Percentiles rank a stretch among this genome's conserved stretches.
Evolutionary conservation across 1,140 invertebrate genomes (phyloP).

Genomic region (Rhysida immarginata): DNA sequence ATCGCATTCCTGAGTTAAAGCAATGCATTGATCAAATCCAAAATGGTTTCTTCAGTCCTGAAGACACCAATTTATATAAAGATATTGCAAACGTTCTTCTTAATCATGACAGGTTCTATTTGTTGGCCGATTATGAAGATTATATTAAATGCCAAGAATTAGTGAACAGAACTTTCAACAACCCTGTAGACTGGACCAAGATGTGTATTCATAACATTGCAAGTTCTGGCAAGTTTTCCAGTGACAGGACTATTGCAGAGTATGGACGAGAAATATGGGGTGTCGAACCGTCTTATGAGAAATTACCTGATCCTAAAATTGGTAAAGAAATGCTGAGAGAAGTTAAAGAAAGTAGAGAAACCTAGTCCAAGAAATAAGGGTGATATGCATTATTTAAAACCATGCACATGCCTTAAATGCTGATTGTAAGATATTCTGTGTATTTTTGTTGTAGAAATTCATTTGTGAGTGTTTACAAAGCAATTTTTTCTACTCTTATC

Average conservation of each 20-base stretch:
- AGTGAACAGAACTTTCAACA: too few relatives aligned
- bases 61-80: constrained; percentile 76
- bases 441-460: background rate
- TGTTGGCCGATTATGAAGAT: constrained; percentile 86
- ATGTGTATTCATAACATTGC: constrained; percentile 95
- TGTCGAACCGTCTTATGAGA: constrained; percentile 73
- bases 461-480: background rate
- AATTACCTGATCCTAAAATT: constrained; percentile 76
- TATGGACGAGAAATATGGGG: constrained; percentile 96
- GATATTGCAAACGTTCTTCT: constrained; percentile 79
- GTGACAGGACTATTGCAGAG: constrained; percentile 90
- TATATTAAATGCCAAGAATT: constrained; percentile 90
- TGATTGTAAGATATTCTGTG: background rate
- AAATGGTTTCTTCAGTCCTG: constrained; percentile 88
- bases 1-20: constrained; percentile 72
- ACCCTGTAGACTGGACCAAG: too few relatives aligned
- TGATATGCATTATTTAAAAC: too few relatives aligned
- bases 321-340: constrained; percentile 45
- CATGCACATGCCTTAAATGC: background rate
- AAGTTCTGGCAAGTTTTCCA: constrained; percentile 93
- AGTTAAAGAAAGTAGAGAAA: constrained; percentile 26
- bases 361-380: constrained; percentile 8
- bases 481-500: background rate
- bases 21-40: constrained; percentile 92
- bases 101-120: constrained; percentile 81